Evolutionary conservation across 1,140 invertebrate genomes (phyloP).

Genomic region (Belonocnema kinseyi): DNA sequence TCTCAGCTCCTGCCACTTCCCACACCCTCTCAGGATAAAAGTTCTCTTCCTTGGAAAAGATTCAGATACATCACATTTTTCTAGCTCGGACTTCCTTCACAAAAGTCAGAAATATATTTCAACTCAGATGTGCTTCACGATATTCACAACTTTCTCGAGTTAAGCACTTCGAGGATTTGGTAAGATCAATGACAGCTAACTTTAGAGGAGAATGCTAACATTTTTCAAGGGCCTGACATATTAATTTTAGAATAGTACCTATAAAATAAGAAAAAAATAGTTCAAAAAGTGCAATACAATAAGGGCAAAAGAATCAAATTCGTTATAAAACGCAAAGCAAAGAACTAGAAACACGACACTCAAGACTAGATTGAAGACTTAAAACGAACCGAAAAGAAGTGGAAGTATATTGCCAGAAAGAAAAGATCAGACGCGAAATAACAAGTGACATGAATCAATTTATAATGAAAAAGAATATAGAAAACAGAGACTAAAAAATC

Average conservation of each 20-base stretch:
- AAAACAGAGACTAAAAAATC: background rate
- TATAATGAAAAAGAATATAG: background rate
- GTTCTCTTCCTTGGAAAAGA: background rate
- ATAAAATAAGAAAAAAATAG: background rate
- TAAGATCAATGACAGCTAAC: background rate
- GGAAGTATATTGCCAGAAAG: background rate
- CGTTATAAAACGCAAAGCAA: background rate
- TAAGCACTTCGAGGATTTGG: background rate
- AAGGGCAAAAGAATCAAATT: background rate
- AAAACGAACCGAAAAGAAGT: background rate
- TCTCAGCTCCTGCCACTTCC: conserved; percentile 1
- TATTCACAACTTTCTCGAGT: background rate
- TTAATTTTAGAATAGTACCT: background rate
- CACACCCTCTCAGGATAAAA: background rate
- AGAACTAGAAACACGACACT: background rate
- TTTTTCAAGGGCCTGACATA: background rate
- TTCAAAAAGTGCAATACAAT: background rate
- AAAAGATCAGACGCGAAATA: background rate
- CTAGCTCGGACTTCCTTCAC: background rate
- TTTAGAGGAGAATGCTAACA: background rate
- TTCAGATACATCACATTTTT: conserved; percentile 1
- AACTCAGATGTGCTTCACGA: background rate
- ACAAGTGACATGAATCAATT: background rate
- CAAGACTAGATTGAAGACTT: background rate
- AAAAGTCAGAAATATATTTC: background rate